These are phyloP conservation scores for Acyrthosiphon pisum DNA, from an alignment of 1,140 invertebrate species.

Conservation along the genomic window DNA sequence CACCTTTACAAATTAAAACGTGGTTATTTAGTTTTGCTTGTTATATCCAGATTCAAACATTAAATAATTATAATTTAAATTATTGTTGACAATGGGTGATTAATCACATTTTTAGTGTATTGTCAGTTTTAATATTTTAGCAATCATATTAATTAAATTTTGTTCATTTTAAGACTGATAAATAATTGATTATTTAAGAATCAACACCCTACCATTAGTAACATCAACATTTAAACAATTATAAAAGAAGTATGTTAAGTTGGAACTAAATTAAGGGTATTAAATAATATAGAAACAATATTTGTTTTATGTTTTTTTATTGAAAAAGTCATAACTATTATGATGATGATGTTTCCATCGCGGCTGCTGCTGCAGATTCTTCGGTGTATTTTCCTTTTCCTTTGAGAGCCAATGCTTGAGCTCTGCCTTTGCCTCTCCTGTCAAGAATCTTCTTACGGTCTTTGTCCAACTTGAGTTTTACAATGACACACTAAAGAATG, in stretches of 20 bases:
- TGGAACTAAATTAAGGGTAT: background rate
- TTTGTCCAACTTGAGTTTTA: conserved; percentile 99
- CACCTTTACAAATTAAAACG: too few species aligned
- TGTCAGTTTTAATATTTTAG: too few species aligned
- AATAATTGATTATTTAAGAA: too few species aligned
- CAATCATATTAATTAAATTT: too few species aligned
- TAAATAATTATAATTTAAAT: too few species aligned
- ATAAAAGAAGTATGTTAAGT: background rate
- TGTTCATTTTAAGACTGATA: background rate
- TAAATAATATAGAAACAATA: conserved; percentile 25
- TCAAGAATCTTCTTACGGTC: conserved; percentile 97
- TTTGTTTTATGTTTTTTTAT: conserved; percentile 56
- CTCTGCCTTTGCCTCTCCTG: conserved; percentile 89
- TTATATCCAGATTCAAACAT: too few species aligned
- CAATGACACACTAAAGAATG: conserved; percentile 86
- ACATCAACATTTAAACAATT: background rate
- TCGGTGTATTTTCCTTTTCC: conserved; percentile 99
- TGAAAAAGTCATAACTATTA: conserved; percentile 55
- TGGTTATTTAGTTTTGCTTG: too few species aligned
- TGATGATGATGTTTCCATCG: conserved; percentile 59
- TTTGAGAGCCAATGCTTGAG: conserved; percentile 75
- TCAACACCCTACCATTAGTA: too few species aligned
- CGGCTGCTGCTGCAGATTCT: conserved; percentile 78
- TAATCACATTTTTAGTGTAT: too few species aligned
- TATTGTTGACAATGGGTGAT: too few species aligned